Evolutionary conservation across 2,797 vertebrate species (phyloP), one percentile per base, ranked within the genome.

Genomic region (Pampus argenteus): DNA sequence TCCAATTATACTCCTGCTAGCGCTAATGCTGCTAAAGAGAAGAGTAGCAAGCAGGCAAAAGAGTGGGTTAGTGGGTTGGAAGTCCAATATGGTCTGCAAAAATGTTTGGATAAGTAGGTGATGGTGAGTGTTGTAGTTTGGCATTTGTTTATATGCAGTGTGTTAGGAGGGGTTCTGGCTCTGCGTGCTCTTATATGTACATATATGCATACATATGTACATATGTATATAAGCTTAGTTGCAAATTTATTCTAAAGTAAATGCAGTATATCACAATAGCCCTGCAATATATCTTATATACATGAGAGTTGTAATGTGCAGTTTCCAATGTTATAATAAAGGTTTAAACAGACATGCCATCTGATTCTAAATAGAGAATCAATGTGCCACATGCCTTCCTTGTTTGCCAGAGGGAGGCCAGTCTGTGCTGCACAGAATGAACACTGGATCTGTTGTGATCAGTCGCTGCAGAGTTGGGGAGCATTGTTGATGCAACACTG

Each of bases 1-100:
- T 64, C 74, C 82, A 86, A 82, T 86, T 85, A 85, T 70, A 64
- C 59, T 58, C 64, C 71, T 73, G 66, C 76, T 48, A 60, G 54
- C 15, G 1, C 48, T 70, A 66, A 74, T 65, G 57, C 42, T 36
- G 49, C 54, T 49, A 47, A 40, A 74, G 49, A 67, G 14, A 55
- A 48, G 54, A 72, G 56, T 45, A 61, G 50, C 54, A 65, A 63
- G 66, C 42, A 52, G 56, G 70, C 15, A 66, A 31, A 50, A 18
- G 6, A 69, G 59, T 28, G 23, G 34, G 48, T 54, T 69, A 66
- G 49, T 50, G 55, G 34, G 68, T 68, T 66, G 23, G 20, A 66
- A 29, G 48, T 38, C 14, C 44, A 76, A 47, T 59, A 68, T 14
- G 50, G 17, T 64, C 51, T 59, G 7, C 42, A 49, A 44, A 63